Percentiles rank a stretch among this genome's conserved stretches.
These are phyloP conservation scores for Aphidius colemani DNA, from an alignment of 2,888 invertebrate genomes.

Conservation along the genomic window DNA sequence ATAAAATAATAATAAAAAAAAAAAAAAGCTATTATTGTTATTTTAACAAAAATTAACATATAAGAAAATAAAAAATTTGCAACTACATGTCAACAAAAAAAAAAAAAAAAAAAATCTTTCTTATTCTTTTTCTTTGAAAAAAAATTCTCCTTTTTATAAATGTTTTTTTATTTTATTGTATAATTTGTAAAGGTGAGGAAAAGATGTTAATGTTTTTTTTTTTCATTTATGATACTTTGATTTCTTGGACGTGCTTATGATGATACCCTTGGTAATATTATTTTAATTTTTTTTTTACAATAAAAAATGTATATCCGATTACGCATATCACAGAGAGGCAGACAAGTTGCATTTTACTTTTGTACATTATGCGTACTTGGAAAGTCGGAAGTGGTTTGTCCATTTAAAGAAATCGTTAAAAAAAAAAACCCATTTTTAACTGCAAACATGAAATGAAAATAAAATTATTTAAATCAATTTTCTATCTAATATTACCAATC, in stretches of 20 bases:
- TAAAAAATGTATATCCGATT: constrained; percentile 36
- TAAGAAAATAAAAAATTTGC: no score
- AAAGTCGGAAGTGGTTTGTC: constrained; percentile 37
- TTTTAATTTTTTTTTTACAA: neutral
- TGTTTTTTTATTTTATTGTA: neutral
- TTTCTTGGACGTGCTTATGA: neutral
- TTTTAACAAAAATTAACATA: no score
- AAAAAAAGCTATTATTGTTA: no score
- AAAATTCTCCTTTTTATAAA: no score
- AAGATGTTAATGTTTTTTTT: neutral
- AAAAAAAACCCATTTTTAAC: neutral
- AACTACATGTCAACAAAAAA: no score
- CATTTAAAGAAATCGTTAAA: constrained; percentile 17
- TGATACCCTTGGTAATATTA: neutral
- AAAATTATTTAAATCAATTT: neutral
- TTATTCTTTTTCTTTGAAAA: no score
- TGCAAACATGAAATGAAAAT: neutral
- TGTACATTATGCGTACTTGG: constrained; percentile 26
- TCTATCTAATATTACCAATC: neutral
- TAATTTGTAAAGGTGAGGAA: neutral
- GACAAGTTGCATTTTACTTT: constrained; percentile 31
- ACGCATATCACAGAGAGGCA: constrained; percentile 38
- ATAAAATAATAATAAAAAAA: no score
- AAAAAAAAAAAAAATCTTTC: no score
- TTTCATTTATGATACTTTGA: neutral